Base-by-base conservation (phyloP, 2,888 invertebrate genomes). In the Melinaea menophilus region DNA sequence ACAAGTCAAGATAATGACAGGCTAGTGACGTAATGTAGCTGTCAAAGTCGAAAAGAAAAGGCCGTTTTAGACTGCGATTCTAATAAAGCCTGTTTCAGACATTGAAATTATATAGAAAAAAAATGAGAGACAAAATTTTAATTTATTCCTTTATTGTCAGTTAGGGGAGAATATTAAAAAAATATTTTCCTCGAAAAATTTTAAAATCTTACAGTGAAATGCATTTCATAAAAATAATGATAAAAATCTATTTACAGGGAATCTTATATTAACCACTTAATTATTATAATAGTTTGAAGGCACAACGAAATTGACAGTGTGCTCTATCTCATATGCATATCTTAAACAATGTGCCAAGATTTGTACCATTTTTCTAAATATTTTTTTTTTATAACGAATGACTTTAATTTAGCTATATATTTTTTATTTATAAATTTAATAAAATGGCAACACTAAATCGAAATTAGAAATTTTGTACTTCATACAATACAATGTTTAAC, bases 101-200 rank as follows among this genome's bases (percentile, higher is more conserved):
- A 41, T 1, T 41, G 0, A 12, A 59, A 9, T 13, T 58, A 55
- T n/a, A 60, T 7, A 11, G 34, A 12, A 35, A 46, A n/a, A n/a
- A 54, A 56, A 34, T 22, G 63, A 60, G 67, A 69, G 61, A 77
- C 77, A 70, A 64, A 68, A 72, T 41, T 70, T 46, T 77, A 73
- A 79, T 87, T 85, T 82, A 88, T 85, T 89, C 84, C 85, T 90
- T 90, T 90, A 90, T 90, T 90, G 86, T 88, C 89, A 88, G 82
- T 86, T 88, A 86, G 72, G 83, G 85, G 85, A 86, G 88, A 88
- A 88, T 85, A 87, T 84, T 86, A 80, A 79, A 86, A 87, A 87
- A 81, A 82, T 76, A 88, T 86, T 84, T 83, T 87, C 88, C 88
- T 79, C 84, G 41, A 79, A 82, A 22, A 22, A 80, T 74, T 81